Evolutionary conservation across 2,888 invertebrate genomes (phyloP).

Genomic region (Hetaerina titia): DNA sequence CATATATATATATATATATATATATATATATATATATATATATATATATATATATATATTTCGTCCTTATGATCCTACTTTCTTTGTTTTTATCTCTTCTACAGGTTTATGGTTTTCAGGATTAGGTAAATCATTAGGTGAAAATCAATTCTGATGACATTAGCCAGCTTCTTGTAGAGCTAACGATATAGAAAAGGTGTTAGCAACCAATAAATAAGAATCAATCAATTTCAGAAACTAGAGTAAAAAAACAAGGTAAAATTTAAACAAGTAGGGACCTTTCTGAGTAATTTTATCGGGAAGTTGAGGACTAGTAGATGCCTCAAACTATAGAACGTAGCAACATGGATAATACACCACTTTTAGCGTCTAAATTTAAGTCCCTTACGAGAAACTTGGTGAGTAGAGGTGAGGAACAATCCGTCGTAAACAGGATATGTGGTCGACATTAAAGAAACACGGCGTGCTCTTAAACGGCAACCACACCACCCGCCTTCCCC

Average conservation of each 20-base stretch:
- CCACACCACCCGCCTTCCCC: not conserved
- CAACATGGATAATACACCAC: not conserved
- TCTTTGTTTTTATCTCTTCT: too few species aligned
- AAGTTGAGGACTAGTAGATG: not conserved
- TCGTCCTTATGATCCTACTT: too few species aligned
- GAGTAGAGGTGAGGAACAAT: not conserved
- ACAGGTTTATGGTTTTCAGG: too few species aligned
- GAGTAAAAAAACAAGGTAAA: not conserved
- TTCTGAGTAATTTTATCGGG: not conserved
- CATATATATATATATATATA: too few species aligned
- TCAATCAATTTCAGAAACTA: not conserved
- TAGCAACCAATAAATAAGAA: too few species aligned
- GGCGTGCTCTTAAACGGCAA: not conserved
- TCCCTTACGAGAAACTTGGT: not conserved
- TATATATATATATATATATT: too few species aligned
- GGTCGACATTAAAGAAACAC: slow-evolving; percentile 3
- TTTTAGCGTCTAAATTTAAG: not conserved
- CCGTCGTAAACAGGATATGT: not conserved
- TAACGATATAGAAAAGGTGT: too few species aligned
- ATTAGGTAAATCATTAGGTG: too few species aligned
- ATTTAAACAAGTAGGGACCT: not conserved
- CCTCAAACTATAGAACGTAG: not conserved
- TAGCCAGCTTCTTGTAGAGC: too few species aligned
- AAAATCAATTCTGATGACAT: too few species aligned
- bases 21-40: too few species aligned